These are phyloP conservation scores for Dromiciops gliroides DNA, from an alignment of 2,113 vertebrate genomes.

Conservation along the genomic window DNA sequence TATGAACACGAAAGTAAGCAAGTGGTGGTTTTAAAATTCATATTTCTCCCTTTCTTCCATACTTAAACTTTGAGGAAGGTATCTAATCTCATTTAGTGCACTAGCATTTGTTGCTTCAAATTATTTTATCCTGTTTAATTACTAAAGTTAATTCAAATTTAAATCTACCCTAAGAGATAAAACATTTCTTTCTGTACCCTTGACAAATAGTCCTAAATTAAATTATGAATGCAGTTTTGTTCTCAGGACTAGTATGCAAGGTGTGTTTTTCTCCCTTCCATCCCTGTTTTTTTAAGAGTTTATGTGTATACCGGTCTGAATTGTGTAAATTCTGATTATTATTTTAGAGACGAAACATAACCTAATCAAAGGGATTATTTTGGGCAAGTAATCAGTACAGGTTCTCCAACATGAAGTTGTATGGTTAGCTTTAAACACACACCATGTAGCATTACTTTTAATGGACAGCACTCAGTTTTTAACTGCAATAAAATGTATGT, in stretches of 20 bases:
- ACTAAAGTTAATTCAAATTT: slow-evolving; percentile 78
- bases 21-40: slow-evolving; percentile 78
- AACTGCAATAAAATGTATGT: slow-evolving; percentile 75
- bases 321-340: slow-evolving; percentile 73
- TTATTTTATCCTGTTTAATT: slow-evolving; percentile 76
- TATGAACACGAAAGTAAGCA: slow-evolving; percentile 99
- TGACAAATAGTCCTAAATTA: slow-evolving; percentile 79
- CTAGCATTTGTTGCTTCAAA: slow-evolving; percentile 79
- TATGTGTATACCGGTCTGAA: slow-evolving; percentile 71
- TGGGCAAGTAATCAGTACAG: slow-evolving; percentile 70
- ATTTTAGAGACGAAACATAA: slow-evolving; percentile 66
- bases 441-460: slow-evolving; percentile 66
- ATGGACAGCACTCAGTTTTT: slow-evolving; percentile 71
- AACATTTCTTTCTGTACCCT: slow-evolving; percentile 71
- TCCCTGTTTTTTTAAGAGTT: neutral
- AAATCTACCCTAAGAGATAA: slow-evolving; percentile 60
- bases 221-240: slow-evolving; percentile 76
- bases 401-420: slow-evolving; percentile 69
- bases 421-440: slow-evolving; percentile 70
- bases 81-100: slow-evolving; percentile 84
- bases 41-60: slow-evolving; percentile 84
- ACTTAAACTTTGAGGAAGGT: slow-evolving; percentile 93
- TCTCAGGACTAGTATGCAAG: slow-evolving; percentile 71
- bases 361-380: slow-evolving; percentile 63
- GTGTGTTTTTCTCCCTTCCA: slow-evolving; percentile 50